Evolutionary conservation across 2,797 vertebrate species (phyloP).

Genomic region (Periophthalmus magnuspinnatus): DNA sequence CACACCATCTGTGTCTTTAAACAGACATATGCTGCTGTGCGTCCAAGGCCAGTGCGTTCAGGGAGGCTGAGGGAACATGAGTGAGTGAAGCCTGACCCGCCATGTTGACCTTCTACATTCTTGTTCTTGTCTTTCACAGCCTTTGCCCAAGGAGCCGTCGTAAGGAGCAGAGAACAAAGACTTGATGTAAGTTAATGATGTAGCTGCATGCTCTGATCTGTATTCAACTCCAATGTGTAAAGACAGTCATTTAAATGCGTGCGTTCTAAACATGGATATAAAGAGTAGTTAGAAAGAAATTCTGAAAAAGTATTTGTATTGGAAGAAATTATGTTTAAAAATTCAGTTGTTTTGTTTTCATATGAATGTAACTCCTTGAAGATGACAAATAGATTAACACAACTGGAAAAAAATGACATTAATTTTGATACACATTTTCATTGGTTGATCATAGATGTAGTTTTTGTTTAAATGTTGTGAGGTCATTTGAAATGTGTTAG

Average conservation of each 20-base stretch:
- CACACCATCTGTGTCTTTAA: constrained; percentile 61
- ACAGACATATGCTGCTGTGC: constrained; percentile 56
- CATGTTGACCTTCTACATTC: constrained; percentile 53
- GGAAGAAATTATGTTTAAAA: not conserved
- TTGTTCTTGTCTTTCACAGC: constrained; percentile 62
- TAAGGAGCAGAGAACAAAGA: constrained; percentile 66
- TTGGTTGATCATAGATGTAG: too few relatives aligned
- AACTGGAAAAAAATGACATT: not conserved
- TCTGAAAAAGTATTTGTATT: not conserved
- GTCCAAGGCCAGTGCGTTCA: constrained; percentile 32
- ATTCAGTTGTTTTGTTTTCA: not conserved
- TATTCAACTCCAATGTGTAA: constrained; percentile 22
- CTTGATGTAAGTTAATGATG: constrained; percentile 59
- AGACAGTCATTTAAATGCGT: not conserved
- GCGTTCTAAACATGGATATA: not conserved
- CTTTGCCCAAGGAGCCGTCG: constrained; percentile 84
- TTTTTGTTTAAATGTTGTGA: too few relatives aligned
- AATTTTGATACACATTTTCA: not conserved
- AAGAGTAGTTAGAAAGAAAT: not conserved
- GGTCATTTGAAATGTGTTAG: too few relatives aligned
- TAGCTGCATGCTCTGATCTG: constrained; percentile 4
- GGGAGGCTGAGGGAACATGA: constrained; percentile 32
- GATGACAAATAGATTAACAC: not conserved
- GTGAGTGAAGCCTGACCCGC: constrained; percentile 23
- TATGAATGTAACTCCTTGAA: not conserved